phyloP scores from a whole-genome alignment of 2,113 vertebrate genomes.

The Diadophis punctatus region DNA sequence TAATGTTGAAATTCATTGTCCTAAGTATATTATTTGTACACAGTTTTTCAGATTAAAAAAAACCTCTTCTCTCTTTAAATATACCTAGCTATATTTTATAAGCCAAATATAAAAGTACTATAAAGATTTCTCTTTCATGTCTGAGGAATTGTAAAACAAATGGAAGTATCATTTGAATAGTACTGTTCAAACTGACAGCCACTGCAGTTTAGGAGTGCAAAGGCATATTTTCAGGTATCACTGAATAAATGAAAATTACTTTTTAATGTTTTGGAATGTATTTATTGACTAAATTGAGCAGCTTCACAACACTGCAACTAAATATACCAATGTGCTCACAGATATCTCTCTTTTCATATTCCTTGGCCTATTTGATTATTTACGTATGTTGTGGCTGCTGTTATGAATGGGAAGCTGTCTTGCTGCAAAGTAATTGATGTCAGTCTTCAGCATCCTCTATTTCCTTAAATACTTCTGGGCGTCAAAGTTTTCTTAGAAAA shows the following conservation, averaged over 20 bases:
- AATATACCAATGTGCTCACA: background rate
- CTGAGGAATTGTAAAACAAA: background rate
- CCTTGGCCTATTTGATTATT: background rate
- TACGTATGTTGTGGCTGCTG: background rate
- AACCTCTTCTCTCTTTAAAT: background rate
- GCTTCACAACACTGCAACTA: background rate
- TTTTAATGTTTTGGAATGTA: background rate
- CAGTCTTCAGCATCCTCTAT: background rate
- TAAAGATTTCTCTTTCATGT: background rate
- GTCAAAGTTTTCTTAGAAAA: background rate
- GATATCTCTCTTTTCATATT: background rate
- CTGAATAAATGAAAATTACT: background rate
- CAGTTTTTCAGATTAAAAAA: constrained; percentile 27
- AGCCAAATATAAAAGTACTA: background rate
- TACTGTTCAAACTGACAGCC: background rate
- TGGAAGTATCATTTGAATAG: background rate
- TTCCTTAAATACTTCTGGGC: background rate
- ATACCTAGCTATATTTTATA: background rate
- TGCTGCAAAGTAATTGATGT: background rate
- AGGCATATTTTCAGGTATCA: background rate
- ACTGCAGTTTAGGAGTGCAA: background rate
- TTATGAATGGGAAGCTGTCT: background rate
- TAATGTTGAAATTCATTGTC: constrained; percentile 32
- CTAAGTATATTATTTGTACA: constrained; percentile 52
- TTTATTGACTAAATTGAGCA: background rate